Percentiles rank a stretch among this genome's conserved stretches.
These are phyloP conservation scores for Latrodectus elegans DNA, from an alignment of 2,888 invertebrate genomes.

Conservation along the genomic window DNA sequence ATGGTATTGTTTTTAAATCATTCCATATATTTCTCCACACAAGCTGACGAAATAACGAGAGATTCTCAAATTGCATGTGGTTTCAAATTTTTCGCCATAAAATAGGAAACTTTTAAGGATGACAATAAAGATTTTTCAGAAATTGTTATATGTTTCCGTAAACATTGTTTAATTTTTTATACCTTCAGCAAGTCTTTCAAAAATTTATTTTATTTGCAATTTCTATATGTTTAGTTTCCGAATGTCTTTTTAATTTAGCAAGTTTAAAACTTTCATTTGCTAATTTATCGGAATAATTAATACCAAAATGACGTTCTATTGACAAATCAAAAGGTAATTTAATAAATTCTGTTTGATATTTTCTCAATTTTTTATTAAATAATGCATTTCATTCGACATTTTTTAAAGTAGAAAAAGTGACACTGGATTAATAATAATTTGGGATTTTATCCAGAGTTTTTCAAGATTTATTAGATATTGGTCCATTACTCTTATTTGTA, in stretches of 20 bases:
- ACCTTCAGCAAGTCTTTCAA: neutral
- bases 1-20: neutral
- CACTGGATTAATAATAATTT: slow-evolving; percentile 23
- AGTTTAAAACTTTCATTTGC: slow-evolving; percentile 31
- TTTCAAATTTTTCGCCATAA: neutral
- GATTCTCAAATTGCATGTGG: slow-evolving; percentile 22
- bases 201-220: slow-evolving; percentile 27
- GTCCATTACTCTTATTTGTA: slow-evolving; percentile 39
- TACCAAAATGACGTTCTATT: slow-evolving; percentile 17
- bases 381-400: slow-evolving; percentile 24
- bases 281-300: slow-evolving; percentile 17
- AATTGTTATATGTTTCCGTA: slow-evolving; percentile 10
- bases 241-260: slow-evolving; percentile 31
- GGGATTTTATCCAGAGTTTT: slow-evolving; percentile 26
- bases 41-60: slow-evolving; percentile 13
- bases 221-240: slow-evolving; percentile 18
- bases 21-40: neutral
- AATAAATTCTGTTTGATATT: slow-evolving; percentile 40
- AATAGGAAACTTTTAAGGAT: neutral
- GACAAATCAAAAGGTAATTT: slow-evolving; percentile 33
- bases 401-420: slow-evolving; percentile 35
- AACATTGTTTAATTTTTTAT: slow-evolving; percentile 28
- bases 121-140: neutral
- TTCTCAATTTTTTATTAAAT: slow-evolving; percentile 39
- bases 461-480: slow-evolving; percentile 28